These are phyloP conservation scores for Lepidocolaptes lacrymiger DNA, from an alignment of 2,797 vertebrate species.

Conservation along the genomic window DNA sequence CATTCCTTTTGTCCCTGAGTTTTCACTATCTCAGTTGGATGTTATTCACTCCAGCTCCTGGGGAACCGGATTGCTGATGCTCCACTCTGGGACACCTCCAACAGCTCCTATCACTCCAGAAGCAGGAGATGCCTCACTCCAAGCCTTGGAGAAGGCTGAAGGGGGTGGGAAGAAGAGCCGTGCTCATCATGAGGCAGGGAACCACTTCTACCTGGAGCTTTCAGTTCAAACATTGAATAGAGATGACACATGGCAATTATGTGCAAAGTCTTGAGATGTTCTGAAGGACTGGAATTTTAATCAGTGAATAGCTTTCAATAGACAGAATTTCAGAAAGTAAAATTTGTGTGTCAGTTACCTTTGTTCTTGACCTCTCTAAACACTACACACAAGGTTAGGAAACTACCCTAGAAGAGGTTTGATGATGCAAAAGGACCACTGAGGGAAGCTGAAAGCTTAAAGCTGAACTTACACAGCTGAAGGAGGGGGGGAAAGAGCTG, in stretches of 20 bases:
- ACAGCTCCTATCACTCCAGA: accelerated
- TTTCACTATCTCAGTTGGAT: background rate
- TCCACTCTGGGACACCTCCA: background rate
- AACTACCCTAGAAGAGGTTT: background rate
- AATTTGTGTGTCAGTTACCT: background rate
- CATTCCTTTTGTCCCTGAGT: background rate
- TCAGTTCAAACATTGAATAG: background rate
- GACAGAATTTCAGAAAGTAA: background rate
- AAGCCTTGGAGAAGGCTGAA: background rate
- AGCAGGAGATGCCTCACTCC: background rate
- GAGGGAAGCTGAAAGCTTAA: background rate
- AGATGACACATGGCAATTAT: conserved; percentile 15
- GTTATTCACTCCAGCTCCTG: background rate
- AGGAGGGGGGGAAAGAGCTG: background rate
- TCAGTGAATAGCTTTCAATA: background rate
- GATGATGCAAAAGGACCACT: background rate
- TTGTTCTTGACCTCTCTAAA: background rate
- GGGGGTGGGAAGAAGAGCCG: background rate
- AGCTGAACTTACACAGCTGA: background rate
- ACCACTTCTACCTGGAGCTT: background rate
- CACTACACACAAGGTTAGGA: background rate
- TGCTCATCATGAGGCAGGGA: background rate
- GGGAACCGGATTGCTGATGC: background rate
- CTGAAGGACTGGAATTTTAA: conserved; percentile 22
- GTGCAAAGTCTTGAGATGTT: conserved; percentile 2